Base-by-base conservation (phyloP, 2,113 vertebrate species). In the Pelmatolapia mariae region DNA sequence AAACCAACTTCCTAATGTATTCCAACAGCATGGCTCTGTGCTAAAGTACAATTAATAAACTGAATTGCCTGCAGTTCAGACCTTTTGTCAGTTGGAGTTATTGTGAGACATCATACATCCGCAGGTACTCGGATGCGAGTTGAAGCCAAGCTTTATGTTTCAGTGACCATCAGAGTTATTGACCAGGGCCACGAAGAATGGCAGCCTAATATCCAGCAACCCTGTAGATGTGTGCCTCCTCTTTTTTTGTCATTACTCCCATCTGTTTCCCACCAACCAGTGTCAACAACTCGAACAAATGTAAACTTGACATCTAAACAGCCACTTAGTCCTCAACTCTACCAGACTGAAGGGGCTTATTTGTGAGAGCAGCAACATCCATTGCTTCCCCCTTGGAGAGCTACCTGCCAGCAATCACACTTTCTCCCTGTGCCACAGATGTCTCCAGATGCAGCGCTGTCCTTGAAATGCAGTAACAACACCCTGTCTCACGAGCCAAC, bases 381-480 rank as follows among this genome's bases (percentile, higher is more conserved):
- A 43, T 66, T 22, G 43, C 88, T 45, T 73, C 73, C 85, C 52
- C 50, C 83, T 50, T 22, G 54, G 91, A 93, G 73, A 89, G 86
- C 71, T 88, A 85, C 81, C 89, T 91, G 91, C 87, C 89, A 81
- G 40, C 31, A 5, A 71, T 87, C 40, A 85, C 56, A 56, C 85
- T 50, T 84, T 73, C 79, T 45, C 29, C 24, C 33, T 33, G 18
- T 31, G 36, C 50, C 40, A 66, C 82, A 47, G 40, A 87, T 31
- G 83, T 63, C 80, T 93, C 83, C 71, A 63, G 83, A 71, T 81
- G 82, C 59, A 45, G 83, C 73, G 6, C 52, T 78, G 86, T 83
- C 86, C 90, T 91, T 80, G 84, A 91, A 82, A 90, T 53, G 57
- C 71, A 66, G 66, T 73, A 83, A 52, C 86, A 78, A 82, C 84